phyloP scores from a whole-genome alignment of 2,797 vertebrate species.

The Crocidura indochinensis region DNA sequence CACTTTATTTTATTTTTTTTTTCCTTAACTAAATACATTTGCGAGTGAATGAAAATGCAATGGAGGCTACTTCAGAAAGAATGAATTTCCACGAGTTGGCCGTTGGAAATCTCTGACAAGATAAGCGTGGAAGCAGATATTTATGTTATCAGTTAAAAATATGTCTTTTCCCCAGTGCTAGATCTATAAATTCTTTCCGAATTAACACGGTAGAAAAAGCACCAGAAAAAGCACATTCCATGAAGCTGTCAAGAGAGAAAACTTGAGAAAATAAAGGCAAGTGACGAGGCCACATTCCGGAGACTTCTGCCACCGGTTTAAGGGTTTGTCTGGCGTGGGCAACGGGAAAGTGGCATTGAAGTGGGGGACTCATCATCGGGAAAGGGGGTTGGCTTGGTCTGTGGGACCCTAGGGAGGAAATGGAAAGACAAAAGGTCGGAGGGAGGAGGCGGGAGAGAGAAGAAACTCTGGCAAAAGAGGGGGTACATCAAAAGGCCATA shows the following conservation, averaged over 20 bases:
- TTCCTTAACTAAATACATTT: too few relatives aligned
- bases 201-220: constrained; percentile 61
- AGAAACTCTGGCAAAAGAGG: not conserved
- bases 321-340: constrained; percentile 79
- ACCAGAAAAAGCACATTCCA: not conserved
- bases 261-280: constrained; percentile 36
- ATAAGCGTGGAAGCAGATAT: constrained; percentile 82
- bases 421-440: not conserved
- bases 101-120: constrained; percentile 84
- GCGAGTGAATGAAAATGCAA: constrained; percentile 7
- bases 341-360: constrained; percentile 82
- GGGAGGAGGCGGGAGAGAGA: not conserved
- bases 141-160: constrained; percentile 85
- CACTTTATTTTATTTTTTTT: constrained; percentile 34
- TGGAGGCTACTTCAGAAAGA: constrained; percentile 74
- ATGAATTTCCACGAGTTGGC: constrained; percentile 78
- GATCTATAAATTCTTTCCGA: constrained; percentile 69
- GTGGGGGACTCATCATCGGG: constrained; percentile 73
- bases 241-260: not conserved
- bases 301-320: constrained; percentile 81
- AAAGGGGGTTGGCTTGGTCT: constrained; percentile 70
- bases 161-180: constrained; percentile 78
- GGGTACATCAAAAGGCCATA: not conserved
- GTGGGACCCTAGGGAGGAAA: constrained; percentile 67
- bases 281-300: constrained; percentile 76